A percentile compares a stretch with the other conserved stretches of the same genome.
These are phyloP conservation scores for Drosophila guanche DNA, from an alignment of 1,140 invertebrate genomes.

Conservation along the genomic window DNA sequence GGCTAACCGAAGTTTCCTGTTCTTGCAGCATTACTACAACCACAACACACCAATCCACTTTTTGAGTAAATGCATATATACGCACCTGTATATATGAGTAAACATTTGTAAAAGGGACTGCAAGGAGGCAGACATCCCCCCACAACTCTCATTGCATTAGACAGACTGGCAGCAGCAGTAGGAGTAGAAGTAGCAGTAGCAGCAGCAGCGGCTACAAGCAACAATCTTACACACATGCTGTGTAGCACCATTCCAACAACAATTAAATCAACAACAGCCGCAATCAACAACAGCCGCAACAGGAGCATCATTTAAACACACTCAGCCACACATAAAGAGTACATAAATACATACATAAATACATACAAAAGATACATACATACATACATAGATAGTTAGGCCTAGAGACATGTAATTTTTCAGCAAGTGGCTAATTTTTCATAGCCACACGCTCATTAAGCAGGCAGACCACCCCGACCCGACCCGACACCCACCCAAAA, in stretches of 20 bases:
- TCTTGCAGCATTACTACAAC: slow-evolving; percentile 54
- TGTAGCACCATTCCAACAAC: slow-evolving; percentile 72
- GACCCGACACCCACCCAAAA: slow-evolving; percentile 40
- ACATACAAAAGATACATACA: slow-evolving; percentile 28
- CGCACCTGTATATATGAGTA: slow-evolving; percentile 35
- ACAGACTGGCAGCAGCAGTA: slow-evolving; percentile 35
- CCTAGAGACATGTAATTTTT: slow-evolving; percentile 70
- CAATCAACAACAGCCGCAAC: slow-evolving; percentile 21
- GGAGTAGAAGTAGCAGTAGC: slow-evolving; percentile 31
- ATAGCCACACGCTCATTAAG: slow-evolving; percentile 76
- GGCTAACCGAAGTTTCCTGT: not conserved
- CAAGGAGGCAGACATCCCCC: slow-evolving; percentile 26
- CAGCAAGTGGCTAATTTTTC: slow-evolving; percentile 80
- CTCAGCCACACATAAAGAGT: not conserved
- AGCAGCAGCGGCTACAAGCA: slow-evolving; percentile 14
- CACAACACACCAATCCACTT: slow-evolving; percentile 39
- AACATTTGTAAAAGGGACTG: slow-evolving; percentile 33
- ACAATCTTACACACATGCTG: slow-evolving; percentile 59
- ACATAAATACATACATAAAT: slow-evolving; percentile 49
- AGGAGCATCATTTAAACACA: slow-evolving; percentile 39
- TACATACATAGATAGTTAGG: slow-evolving; percentile 54
- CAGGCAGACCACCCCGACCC: slow-evolving; percentile 41
- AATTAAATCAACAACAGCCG: slow-evolving; percentile 23
- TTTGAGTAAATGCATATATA: slow-evolving; percentile 37
- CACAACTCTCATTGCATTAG: slow-evolving; percentile 47